Percentiles rank a stretch among this genome's conserved stretches.
These are phyloP conservation scores for Drosophila cardini DNA, from an alignment of 1,140 invertebrate genomes.

Conservation along the genomic window DNA sequence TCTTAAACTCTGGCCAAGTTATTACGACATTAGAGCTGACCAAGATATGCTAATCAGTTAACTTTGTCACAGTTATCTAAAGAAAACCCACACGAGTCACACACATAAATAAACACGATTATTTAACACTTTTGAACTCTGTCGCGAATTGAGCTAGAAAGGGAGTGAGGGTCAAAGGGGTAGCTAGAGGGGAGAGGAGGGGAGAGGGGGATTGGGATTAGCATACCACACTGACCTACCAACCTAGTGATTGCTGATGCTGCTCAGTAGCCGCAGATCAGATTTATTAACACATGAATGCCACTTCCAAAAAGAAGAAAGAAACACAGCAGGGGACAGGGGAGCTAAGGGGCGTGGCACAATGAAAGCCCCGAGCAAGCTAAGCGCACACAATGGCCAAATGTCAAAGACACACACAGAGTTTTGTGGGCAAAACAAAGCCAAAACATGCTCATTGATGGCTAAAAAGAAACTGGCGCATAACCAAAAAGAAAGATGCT, in stretches of 20 bases:
- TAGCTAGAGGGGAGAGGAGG: not conserved
- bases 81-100: conserved; percentile 37
- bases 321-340: not conserved
- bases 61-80: conserved; percentile 11
- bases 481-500: conserved; percentile 79
- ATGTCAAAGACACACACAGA: conserved; percentile 60
- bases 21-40: conserved; percentile 27
- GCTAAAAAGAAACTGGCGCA: conserved; percentile 57
- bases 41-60: conserved; percentile 64
- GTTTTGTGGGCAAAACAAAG: conserved; percentile 54
- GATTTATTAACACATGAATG: conserved; percentile 40
- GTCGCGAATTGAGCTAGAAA: not conserved
- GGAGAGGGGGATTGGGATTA: conserved; percentile 27
- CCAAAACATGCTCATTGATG: conserved; percentile 34
- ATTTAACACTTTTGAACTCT: conserved; percentile 51
- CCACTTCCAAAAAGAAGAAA: not conserved
- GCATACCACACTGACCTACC: conserved; percentile 65
- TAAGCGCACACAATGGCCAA: conserved; percentile 64
- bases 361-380: conserved; percentile 43
- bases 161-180: too few relatives aligned
- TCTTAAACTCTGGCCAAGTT: not conserved
- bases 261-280: conserved; percentile 28
- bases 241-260: conserved; percentile 32
- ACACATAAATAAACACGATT: conserved; percentile 33
- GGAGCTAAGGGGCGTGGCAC: conserved; percentile 11